phyloP scores from a whole-genome alignment of 2,888 invertebrate genomes.

The Atethmia centrago region DNA sequence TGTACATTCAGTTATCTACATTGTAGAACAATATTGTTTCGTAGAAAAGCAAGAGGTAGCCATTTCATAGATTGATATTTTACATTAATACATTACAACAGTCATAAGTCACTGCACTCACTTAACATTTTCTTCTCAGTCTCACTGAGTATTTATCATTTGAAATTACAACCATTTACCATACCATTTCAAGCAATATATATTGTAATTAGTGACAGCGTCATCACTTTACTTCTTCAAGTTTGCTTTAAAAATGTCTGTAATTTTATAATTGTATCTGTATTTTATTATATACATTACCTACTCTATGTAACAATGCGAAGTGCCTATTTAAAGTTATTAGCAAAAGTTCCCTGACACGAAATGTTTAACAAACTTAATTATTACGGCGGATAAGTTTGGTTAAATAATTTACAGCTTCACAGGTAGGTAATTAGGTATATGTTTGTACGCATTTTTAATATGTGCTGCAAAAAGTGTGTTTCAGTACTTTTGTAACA shows the following conservation, averaged over 20 bases:
- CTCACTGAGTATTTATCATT: constrained; percentile 52
- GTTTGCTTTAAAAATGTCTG: constrained; percentile 25
- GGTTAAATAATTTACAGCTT: background rate
- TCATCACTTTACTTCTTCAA: constrained; percentile 15
- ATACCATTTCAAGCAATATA: constrained; percentile 38
- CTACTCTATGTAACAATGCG: constrained; percentile 25
- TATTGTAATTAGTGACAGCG: constrained; percentile 22
- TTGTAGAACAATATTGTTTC: constrained; percentile 42
- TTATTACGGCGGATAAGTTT: background rate
- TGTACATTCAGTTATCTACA: constrained; percentile 64
- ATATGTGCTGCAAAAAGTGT: background rate
- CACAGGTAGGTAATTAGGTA: background rate
- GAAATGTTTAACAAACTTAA: constrained; percentile 18
- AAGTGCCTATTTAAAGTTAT: constrained; percentile 47
- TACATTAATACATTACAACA: constrained; percentile 48
- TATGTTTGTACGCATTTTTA: background rate
- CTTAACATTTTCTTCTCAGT: constrained; percentile 55
- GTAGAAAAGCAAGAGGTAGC: constrained; percentile 60
- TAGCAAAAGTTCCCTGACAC: constrained; percentile 42
- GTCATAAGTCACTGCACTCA: constrained; percentile 60
- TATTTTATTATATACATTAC: constrained; percentile 21
- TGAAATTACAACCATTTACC: constrained; percentile 41
- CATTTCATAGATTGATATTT: constrained; percentile 46
- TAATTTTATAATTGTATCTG: constrained; percentile 22
- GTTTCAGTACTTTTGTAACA: background rate